Evolutionary conservation across 2,888 invertebrate genomes (phyloP), one percentile per base, ranked within the genome.

Genomic region (Lucinisca nassula): DNA sequence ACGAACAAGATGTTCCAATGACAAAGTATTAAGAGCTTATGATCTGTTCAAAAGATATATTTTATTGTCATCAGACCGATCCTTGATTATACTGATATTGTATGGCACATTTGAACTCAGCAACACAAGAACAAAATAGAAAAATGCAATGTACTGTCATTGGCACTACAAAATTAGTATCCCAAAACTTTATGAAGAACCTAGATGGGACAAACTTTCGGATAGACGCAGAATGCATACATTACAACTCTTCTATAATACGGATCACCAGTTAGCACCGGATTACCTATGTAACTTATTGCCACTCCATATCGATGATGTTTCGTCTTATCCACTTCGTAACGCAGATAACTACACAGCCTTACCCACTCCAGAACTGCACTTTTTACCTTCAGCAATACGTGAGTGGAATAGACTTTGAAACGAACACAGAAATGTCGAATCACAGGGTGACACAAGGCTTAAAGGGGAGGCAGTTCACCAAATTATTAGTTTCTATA

Each of bases 11-110:
- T n/a, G n/a, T n/a, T n/a, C n/a, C n/a, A n/a, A n/a, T n/a, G n/a
- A n/a, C n/a, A n/a, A n/a, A n/a, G n/a, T n/a, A n/a, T n/a, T n/a
- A n/a, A n/a, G n/a, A n/a, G n/a, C n/a, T n/a, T n/a, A n/a, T n/a
- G n/a, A n/a, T n/a, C n/a, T n/a, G n/a, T n/a, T n/a, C n/a, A n/a
- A n/a, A n/a, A n/a, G n/a, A n/a, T n/a, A n/a, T 85, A 85, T 67
- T 38, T 32, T 37, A 45, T 79, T 27, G 78, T 79, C 45, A 82
- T 85, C 21, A 10, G 73, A 10, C 79, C 82, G n/a, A 0, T 81
- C 17, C 55, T 85, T 6, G 82, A 85, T 73, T 85, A 85, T 24
- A 49, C 74, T 35, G 81, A 74, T 61, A 75, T 81, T 10, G 74
- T 82, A 10, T 82, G 82, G 85, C 82, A 77, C 77, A 77, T 78